Evolutionary conservation across 92 coral and sea anemone genomes (phyloP), one percentile per base, ranked within the genome.

Genomic region (Desmophyllum pertusum): DNA sequence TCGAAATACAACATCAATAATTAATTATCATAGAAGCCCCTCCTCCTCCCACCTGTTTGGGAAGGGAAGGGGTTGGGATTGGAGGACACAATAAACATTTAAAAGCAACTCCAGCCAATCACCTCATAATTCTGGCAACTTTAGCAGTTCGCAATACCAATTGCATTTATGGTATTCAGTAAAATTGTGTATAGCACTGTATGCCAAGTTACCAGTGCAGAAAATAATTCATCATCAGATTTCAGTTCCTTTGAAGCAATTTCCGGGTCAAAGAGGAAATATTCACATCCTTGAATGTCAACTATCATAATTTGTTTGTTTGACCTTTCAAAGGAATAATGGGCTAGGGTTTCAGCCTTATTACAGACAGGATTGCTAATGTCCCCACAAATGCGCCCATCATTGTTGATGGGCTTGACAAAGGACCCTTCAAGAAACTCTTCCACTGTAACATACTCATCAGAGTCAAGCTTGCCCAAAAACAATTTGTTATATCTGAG

Each of bases 221-320:
- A 73, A 87, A 48, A 87, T 43, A 66, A 81, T 79, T 86, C 85
- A 23, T 81, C 89, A 68, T 79, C 70, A 6, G 66, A 41, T 41
- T 48, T 70, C 46, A 76, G 61, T 72, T 86, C 70, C 48, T 62
- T 72, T 4, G 78, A 81, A 50, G 90, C 83, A 21, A 87, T 46
- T 81, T 87, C 87, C 8, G 90, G 90, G 78, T 87, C 87, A 59
- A 81, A 87, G 25, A 87, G 90, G 18, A 46, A 61, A 67, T 87
- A 75, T 80, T 67, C 80, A 87, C 86, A 80, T 19, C 90, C 89
- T 53, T 87, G 83, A 31, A 81, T 87, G 78, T 81, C 83, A 10
- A 87, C 73, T 31, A 81, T 52, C 90, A 87, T 64, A 46, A 87
- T 67, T 70, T 87, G 77, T 66, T 87, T 87, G 86, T 81, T 59